A percentile compares a stretch with the other conserved stretches of the same genome.
Conservation (phyloP, 2,888 invertebrate genomes). For the Hirudinaria manillensis region DNA sequence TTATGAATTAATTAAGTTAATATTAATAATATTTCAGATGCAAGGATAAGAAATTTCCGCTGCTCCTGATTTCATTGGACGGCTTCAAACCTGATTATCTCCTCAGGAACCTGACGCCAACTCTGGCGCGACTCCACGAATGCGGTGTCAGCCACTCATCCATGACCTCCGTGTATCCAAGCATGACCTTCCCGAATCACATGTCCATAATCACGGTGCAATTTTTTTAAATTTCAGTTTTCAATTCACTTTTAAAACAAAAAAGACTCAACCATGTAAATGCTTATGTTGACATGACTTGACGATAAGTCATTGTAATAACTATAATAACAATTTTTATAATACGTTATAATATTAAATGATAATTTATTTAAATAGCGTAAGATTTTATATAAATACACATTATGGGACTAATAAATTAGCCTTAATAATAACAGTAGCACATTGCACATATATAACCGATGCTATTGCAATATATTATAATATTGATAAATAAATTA, state of each 20-base stretch:
- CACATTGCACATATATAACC: too few relatives aligned
- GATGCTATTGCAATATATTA: too few relatives aligned
- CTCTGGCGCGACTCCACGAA: constrained; percentile 41
- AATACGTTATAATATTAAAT: too few relatives aligned
- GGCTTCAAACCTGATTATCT: constrained; percentile 48
- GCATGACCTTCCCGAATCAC: constrained; percentile 49
- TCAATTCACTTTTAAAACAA: not conserved
- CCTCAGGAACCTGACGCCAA: constrained; percentile 42
- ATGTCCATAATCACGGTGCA: constrained; percentile 47
- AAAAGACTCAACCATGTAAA: not conserved
- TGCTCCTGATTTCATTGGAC: constrained; percentile 47
- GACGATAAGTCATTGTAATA: too few relatives aligned
- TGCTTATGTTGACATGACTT: not conserved
- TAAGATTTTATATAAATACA: too few relatives aligned
- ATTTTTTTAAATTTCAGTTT: not conserved
- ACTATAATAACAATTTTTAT: too few relatives aligned
- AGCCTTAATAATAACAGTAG: too few relatives aligned
- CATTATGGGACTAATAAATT: too few relatives aligned
- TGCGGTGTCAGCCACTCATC: constrained; percentile 45
- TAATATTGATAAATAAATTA: too few relatives aligned
- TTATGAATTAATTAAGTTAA: too few relatives aligned
- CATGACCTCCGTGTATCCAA: constrained; percentile 47
- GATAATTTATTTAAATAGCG: too few relatives aligned
- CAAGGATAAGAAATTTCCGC: constrained; percentile 33
- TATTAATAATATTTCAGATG: too few relatives aligned